A percentile compares a stretch with the other conserved stretches of the same genome.
Evolutionary conservation across 2,113 vertebrate species (phyloP).

Genomic region (Neodontobutis hainanensis): DNA sequence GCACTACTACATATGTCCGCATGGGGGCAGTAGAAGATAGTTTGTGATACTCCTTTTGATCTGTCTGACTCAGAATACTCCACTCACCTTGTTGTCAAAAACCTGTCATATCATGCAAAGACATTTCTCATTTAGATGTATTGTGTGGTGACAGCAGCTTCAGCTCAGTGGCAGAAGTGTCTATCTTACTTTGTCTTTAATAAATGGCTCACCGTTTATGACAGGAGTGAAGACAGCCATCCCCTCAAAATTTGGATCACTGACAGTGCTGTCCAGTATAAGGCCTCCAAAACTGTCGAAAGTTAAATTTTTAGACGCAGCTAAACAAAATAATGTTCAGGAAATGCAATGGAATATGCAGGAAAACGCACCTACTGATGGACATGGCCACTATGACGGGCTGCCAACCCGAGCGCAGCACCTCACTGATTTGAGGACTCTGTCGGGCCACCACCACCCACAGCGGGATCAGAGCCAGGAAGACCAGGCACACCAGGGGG

Average conservation of each 20-base stretch:
- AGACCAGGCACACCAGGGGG: conserved; percentile 82
- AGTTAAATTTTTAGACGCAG: conserved; percentile 12
- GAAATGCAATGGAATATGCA: neutral
- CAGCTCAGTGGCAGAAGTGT: neutral
- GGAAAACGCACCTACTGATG: conserved; percentile 87
- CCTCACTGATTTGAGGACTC: conserved; percentile 83
- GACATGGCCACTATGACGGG: conserved; percentile 95
- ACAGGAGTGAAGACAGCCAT: conserved; percentile 96
- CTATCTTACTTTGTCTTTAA: neutral
- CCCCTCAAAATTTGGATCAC: conserved; percentile 85
- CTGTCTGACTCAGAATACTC: neutral
- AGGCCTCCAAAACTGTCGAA: conserved; percentile 88
- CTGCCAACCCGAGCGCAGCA: conserved; percentile 91
- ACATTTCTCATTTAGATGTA: neutral
- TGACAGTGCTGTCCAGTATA: conserved; percentile 92
- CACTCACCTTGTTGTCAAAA: neutral
- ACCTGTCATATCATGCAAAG: neutral
- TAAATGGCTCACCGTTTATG: conserved; percentile 88
- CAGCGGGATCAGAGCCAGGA: conserved; percentile 86
- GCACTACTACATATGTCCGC: neutral
- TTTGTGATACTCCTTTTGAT: neutral
- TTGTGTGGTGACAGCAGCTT: neutral
- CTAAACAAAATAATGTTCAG: no score
- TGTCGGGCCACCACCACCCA: conserved; percentile 86
- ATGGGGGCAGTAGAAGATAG: neutral